These are phyloP conservation scores for Trematocara macrostoma DNA, from an alignment of 2,113 vertebrate species.

Conservation along the genomic window DNA sequence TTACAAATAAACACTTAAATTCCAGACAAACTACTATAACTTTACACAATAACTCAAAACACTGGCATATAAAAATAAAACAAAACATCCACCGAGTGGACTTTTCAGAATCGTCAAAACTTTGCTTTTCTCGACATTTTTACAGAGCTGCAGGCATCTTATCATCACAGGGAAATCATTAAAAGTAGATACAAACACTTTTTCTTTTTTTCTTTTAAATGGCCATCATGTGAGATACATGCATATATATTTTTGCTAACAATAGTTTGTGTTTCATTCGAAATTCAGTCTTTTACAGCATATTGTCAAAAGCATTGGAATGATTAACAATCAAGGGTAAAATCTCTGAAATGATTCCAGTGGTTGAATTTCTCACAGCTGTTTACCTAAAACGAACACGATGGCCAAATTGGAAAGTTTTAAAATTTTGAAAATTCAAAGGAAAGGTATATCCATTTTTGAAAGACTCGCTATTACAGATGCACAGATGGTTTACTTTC, in stretches of 20 bases:
- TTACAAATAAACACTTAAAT: constrained; percentile 43
- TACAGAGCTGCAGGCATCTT: background rate
- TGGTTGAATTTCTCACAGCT: background rate
- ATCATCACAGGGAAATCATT: background rate
- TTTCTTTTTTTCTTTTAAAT: background rate
- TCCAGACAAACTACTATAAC: constrained; percentile 61
- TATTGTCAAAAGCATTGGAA: background rate
- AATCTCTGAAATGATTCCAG: background rate
- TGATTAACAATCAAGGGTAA: background rate
- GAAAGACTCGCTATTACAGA: background rate
- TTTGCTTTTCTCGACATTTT: background rate
- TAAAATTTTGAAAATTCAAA: background rate
- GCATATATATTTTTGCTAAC: background rate
- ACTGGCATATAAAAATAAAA: constrained; percentile 15
- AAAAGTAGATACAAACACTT: background rate
- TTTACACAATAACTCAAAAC: constrained; percentile 32
- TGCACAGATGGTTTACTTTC: background rate
- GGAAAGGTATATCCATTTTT: fast-evolving
- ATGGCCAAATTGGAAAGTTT: background rate
- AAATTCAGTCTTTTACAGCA: background rate
- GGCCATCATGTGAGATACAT: background rate
- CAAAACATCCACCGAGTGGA: background rate
- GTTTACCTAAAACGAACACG: background rate
- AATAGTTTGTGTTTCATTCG: background rate
- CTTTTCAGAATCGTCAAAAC: background rate